Conservation (phyloP, 1,140 invertebrate species). For the Drosophila azteca region DNA sequence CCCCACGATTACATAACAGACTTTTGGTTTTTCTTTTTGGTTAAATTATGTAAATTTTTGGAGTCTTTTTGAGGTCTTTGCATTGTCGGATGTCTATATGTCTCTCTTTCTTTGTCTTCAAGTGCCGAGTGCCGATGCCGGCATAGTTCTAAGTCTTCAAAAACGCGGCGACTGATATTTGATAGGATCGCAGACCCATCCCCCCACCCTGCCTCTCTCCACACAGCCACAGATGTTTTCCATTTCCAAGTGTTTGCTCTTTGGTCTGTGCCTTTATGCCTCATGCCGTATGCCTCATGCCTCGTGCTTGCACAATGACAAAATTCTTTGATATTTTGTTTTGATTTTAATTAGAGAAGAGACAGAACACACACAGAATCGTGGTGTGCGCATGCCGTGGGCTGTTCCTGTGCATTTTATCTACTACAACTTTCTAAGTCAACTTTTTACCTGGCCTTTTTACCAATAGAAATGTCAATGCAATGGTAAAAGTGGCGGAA, state of each 20-base stretch:
- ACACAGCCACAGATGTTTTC: too few relatives aligned
- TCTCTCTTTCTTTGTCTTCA: conserved; percentile 25
- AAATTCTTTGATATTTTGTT: conserved; percentile 26
- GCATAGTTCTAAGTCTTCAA: conserved; percentile 42
- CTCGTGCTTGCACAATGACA: conserved; percentile 27
- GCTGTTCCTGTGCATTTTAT: too few relatives aligned
- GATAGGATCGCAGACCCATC: conserved; percentile 12
- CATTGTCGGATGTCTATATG: conserved; percentile 25
- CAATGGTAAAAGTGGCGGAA: too few relatives aligned
- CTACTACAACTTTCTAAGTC: too few relatives aligned
- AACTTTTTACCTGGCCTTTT: too few relatives aligned
- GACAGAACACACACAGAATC: too few relatives aligned
- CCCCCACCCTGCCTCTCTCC: not conserved
- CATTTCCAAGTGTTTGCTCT: too few relatives aligned
- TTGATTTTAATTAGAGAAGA: conserved; percentile 30
- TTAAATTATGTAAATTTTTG: conserved; percentile 26
- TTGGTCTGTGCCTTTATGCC: too few relatives aligned
- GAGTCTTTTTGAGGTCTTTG: too few relatives aligned
- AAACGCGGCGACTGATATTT: conserved; percentile 33
- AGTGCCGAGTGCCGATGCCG: conserved; percentile 6
- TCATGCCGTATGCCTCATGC: not conserved
- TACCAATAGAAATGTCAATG: too few relatives aligned
- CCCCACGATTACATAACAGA: too few relatives aligned
- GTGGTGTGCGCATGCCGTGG: too few relatives aligned
- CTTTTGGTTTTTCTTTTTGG: conserved; percentile 11